Evolutionary conservation across 2,888 invertebrate species (phyloP).

Genomic region (Drosophila seclusa): DNA sequence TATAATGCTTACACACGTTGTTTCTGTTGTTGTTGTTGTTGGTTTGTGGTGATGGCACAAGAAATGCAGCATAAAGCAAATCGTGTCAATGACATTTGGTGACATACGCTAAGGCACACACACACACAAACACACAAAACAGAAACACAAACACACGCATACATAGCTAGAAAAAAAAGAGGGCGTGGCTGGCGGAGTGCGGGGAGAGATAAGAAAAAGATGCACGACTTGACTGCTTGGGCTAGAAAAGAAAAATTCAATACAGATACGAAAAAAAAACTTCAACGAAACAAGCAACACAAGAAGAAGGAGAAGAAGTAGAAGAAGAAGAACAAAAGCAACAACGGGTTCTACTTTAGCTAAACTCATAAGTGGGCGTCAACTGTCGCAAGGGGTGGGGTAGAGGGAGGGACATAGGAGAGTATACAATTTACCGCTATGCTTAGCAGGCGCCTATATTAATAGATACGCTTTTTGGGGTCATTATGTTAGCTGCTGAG

Average conservation of each 20-base stretch:
- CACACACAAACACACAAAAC: not conserved
- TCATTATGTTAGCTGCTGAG: constrained; percentile 64
- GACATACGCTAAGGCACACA: constrained; percentile 59
- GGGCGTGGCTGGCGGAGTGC: constrained; percentile 5
- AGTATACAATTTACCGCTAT: constrained; percentile 67
- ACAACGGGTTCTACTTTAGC: constrained; percentile 52
- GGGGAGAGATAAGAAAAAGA: constrained; percentile 40
- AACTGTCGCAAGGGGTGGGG: constrained; percentile 1
- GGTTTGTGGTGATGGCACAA: constrained; percentile 53
- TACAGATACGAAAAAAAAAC: constrained; percentile 65
- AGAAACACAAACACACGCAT: constrained; percentile 3
- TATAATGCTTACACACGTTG: constrained; percentile 31
- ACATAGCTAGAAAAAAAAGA: not conserved
- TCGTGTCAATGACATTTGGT: constrained; percentile 79
- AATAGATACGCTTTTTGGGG: constrained; percentile 73
- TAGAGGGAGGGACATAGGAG: not conserved
- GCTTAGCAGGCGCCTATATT: constrained; percentile 63
- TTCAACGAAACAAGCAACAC: constrained; percentile 46
- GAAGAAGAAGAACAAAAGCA: constrained; percentile 13
- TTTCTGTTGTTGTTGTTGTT: constrained; percentile 32
- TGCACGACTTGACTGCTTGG: constrained; percentile 54
- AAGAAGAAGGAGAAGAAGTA: not conserved
- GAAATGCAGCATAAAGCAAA: constrained; percentile 78
- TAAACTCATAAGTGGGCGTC: constrained; percentile 54
- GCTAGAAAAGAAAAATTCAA: constrained; percentile 65